phyloP scores from a whole-genome alignment of 2,888 invertebrate genomes.

The Apocheima hispidaria region DNA sequence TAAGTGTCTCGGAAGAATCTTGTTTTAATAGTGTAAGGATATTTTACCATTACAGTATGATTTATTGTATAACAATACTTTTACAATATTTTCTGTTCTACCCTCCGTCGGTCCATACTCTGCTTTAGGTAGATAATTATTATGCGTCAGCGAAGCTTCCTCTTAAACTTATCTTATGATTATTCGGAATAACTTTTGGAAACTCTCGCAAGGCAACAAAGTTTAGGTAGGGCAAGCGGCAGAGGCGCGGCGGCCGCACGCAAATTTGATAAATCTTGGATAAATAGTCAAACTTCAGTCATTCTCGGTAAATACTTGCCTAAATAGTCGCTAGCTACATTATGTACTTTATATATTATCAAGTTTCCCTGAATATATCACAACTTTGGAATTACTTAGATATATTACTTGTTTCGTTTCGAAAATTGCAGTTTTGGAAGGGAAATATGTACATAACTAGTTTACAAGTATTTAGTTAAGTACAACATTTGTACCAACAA shows the following conservation, averaged over 20 bases:
- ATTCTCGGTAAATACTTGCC: conserved; percentile 42
- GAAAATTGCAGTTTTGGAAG: conserved; percentile 6
- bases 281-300: conserved; percentile 46
- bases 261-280: conserved; percentile 46
- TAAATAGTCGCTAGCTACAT: conserved; percentile 31
- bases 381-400: background rate
- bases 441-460: too few relatives aligned
- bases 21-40: background rate
- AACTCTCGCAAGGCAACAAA: conserved; percentile 45
- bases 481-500: too few relatives aligned
- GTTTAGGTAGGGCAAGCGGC: conserved; percentile 24
- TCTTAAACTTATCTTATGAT: conserved; percentile 34
- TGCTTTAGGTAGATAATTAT: conserved; percentile 6
- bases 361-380: conserved; percentile 9
- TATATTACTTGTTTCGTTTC: background rate
- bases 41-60: too few relatives aligned
- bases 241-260: conserved; percentile 9
- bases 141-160: conserved; percentile 34
- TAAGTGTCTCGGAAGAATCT: background rate
- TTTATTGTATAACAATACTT: too few relatives aligned
- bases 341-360: conserved; percentile 20
- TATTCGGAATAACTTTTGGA: conserved; percentile 38
- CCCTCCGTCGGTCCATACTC: background rate
- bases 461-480: too few relatives aligned
- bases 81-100: background rate